Base-by-base conservation (phyloP, 2,113 vertebrate genomes). In the Onychorhynchus coronatus region DNA sequence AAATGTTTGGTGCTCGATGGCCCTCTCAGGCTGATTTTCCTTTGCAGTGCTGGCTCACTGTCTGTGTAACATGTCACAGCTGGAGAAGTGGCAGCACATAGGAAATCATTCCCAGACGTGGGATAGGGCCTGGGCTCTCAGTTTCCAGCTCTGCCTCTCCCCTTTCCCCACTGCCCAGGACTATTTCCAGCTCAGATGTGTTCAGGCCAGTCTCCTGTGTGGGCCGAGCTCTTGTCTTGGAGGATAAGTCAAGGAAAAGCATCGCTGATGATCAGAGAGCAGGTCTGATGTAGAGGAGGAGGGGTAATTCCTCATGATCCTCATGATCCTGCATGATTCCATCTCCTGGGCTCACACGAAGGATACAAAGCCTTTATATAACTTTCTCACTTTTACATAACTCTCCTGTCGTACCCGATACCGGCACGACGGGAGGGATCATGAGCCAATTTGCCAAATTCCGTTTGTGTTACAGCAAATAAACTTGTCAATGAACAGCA, bases 401-500 rank as follows among this genome's bases (percentile, higher is more conserved):
- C 63, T n/a, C 41, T 63, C 66, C 74, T 24, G 8, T 50, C 21
- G 2, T 53, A 25, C 59, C n/a, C 17, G 76, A 41, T 91, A 65
- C 33, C 73, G 42, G 84, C 88, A 16, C 77, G 14, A 47, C 53
- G 10, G 86, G 85, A 95, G 82, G 89, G 30, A 30, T 68, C 91
- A 78, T 86, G 79, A 90, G 87, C 95, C 95, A 56, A 58, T 91
- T 93, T 88, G 75, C 67, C 93, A 82, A 89, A 95, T 93, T 56
- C 92, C 68, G 46, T 96, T 90, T 89, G 90, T 94, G 86, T 94
- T 86, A 71, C 91, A 73, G 95, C 80, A 91, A 87, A 94, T 93
- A 72, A 96, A 89, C 88, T 85, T 71, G 76, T 86, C 88, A 75
- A 41, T 86, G 95, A 93, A 24, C 75, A 61, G 95, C 79, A 58